These are phyloP conservation scores for Chionodraco myersi DNA, from an alignment of 2,113 vertebrate genomes.

Conservation along the genomic window DNA sequence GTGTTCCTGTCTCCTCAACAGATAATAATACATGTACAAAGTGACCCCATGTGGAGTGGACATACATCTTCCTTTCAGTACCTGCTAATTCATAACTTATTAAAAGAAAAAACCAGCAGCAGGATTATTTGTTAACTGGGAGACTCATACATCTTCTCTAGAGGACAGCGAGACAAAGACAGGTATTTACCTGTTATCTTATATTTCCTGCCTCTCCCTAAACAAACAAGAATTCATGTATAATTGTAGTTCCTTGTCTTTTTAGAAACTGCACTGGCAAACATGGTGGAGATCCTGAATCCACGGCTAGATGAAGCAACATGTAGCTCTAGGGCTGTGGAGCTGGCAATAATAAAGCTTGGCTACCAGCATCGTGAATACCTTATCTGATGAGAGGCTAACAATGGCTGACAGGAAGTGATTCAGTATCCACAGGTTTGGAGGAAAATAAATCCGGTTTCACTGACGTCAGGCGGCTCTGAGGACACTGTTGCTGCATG, in stretches of 20 bases:
- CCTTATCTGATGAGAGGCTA: constrained; percentile 63
- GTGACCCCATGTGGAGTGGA: not conserved
- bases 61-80: constrained; percentile 16
- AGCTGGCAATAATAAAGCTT: constrained; percentile 6
- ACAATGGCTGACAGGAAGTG: constrained; percentile 61
- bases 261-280: not conserved
- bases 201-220: not conserved
- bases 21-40: constrained; percentile 19
- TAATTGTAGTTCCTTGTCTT: not conserved
- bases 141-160: constrained; percentile 35
- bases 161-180: not conserved
- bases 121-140: constrained; percentile 43
- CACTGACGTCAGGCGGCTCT: constrained; percentile 44
- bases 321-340: not conserved
- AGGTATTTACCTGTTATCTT: constrained; percentile 25
- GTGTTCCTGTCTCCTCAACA: not conserved
- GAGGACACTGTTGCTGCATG: constrained; percentile 39
- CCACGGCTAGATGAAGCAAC: not conserved
- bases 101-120: constrained; percentile 22
- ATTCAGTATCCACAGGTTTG: constrained; percentile 38
- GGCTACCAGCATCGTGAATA: constrained; percentile 10
- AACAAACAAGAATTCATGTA: not conserved
- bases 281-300: not conserved
- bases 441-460: constrained; percentile 46
- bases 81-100: constrained; percentile 33